Evolutionary conservation across 2,888 invertebrate species (phyloP), one percentile per base, ranked within the genome.

Genomic region (Galerucella calmariensis): DNA sequence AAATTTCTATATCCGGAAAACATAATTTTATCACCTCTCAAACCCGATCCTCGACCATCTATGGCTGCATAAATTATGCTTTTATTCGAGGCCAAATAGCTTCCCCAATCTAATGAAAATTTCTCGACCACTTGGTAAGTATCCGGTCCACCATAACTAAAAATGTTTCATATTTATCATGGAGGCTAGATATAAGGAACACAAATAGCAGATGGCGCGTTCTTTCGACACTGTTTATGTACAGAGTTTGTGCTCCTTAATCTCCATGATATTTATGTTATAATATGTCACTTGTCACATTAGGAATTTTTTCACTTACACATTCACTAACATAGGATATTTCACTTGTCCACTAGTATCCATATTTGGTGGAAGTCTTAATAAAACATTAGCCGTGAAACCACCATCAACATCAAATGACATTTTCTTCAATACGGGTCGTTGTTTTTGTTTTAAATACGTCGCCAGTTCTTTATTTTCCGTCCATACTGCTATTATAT

Each of bases 141-240:
- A 83, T 96, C 96, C 0, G 98, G 98, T 6, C 98, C 98, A 5
- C 94, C 98, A 86, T 98, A 97, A 6, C 95, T 96, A 41, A 41
- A 41, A 41, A 41, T 41, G 8, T 8, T 41, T 41, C 8, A 41
- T 27, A 68, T 24, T 53, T 27, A 67, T 20, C 20, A 20, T 20
- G 20, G 20, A 20, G 20, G 20, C 20, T 20, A 20, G 20, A 20
- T 20, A 27, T 1, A 12, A 61, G 12, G 58, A 35, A 4, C 27
- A 27, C 27, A 27, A 27, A 27, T 27, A 27, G 27, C 27, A 27
- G 27, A 27, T 27, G 27, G 27, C 4, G 27, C 27, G 27, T 27
- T 27, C 27, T 27, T 27, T 27, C 4, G 27, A 27, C 27, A 27
- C 20, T 20, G 20, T 20, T 20, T 20, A 20, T 20, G 20, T 20